Conservation (phyloP, 2,888 invertebrate species). For the Eupsilia transversa region DNA sequence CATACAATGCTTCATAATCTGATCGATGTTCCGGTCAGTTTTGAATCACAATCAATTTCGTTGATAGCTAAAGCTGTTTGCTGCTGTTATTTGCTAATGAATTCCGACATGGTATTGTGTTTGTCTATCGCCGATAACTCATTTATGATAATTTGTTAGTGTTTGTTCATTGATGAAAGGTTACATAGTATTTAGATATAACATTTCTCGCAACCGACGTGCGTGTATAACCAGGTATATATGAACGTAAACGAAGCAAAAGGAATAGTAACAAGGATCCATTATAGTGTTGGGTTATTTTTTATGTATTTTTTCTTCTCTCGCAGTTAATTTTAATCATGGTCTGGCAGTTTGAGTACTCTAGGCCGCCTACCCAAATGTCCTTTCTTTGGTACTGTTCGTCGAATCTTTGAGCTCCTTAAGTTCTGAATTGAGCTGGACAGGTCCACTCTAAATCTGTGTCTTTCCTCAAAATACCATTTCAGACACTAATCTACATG, state of each 20-base stretch:
- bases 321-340: too few species aligned
- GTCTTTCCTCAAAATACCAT: too few species aligned
- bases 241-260: neutral
- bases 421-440: too few species aligned
- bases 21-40: slow-evolving; percentile 18
- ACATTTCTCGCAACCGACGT: neutral
- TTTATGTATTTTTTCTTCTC: too few species aligned
- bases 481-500: too few species aligned
- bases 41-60: slow-evolving; percentile 46
- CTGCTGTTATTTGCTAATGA: slow-evolving; percentile 50
- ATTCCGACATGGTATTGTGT: slow-evolving; percentile 52
- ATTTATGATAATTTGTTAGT: slow-evolving; percentile 46
- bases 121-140: slow-evolving; percentile 47
- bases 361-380: too few species aligned
- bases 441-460: too few species aligned
- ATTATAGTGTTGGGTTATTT: too few species aligned
- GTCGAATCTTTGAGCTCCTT: too few species aligned
- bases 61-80: slow-evolving; percentile 43
- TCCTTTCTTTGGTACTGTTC: too few species aligned
- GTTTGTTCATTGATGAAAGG: slow-evolving; percentile 13
- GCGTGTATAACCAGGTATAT: neutral
- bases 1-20: neutral
- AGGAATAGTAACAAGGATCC: too few species aligned
- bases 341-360: too few species aligned
- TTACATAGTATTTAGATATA: neutral